Evolutionary conservation across 1,140 invertebrate species (phyloP), one percentile per base, ranked within the genome.

Genomic region (Batillaria attramentaria): DNA sequence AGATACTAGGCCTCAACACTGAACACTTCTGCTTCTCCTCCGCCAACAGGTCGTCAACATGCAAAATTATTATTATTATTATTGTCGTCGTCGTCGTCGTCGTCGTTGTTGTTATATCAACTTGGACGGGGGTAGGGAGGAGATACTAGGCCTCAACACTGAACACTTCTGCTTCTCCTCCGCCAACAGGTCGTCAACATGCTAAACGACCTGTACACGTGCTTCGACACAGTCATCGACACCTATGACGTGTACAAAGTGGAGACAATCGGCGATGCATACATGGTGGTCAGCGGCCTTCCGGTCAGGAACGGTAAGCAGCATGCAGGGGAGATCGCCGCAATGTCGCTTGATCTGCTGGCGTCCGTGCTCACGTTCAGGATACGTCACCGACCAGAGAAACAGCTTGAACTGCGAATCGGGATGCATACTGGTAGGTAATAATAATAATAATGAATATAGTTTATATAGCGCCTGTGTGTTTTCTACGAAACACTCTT

Each of bases 211-310:
- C 93, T 99, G 18, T 99, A 99, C 90, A 97, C 96, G 16, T 95
- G 95, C 83, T 99, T 99, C 88, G 98, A 99, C 90, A 96, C 95
- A 3, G 96, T 98, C 81, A 97, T 99, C 79, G 97, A 97, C 87
- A 95, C 97, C 84, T 99, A 96, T 86, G 97, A 99, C 91, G 97
- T 99, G 5, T 99, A 99, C 90, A 99, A 99, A 93, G 97, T 77
- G 39, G 73, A 75, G 73, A 75, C 73, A 5, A 75, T 75, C 54
- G 73, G 46, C 37, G 73, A 75, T 28, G 57, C 50, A 50, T 75
- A 75, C 57, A 78, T 84, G 42, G 81, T 84, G 39, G 82, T 79
- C 33, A 85, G 84, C 72, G 84, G 84, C 3, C 75, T 85, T 35
- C 84, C 84, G 16, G 66, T 46, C 18, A 57, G 69, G 18, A 85